A percentile compares a stretch with the other conserved stretches of the same genome.
Evolutionary conservation across 1,140 invertebrate genomes (phyloP).

Genomic region (Bombus consobrinus): DNA sequence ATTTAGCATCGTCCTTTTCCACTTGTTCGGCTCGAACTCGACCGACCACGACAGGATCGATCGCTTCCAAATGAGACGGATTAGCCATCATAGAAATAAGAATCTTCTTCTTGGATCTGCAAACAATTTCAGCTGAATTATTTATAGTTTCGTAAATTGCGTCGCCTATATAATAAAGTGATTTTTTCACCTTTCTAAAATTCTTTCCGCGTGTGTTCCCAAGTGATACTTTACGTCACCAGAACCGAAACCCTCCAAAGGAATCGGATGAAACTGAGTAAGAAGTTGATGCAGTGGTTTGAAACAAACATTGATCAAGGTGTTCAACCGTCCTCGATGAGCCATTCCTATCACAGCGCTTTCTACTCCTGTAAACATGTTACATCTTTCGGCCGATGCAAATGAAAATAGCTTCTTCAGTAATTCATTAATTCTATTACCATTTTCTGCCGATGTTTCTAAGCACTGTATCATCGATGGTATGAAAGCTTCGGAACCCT

Average conservation of each 20-base stretch:
- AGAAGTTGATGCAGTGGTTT: slow-evolving; percentile 94
- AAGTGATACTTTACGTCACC: slow-evolving; percentile 98
- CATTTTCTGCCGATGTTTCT: slow-evolving; percentile 90
- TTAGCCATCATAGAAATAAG: slow-evolving; percentile 93
- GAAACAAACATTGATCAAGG: slow-evolving; percentile 94
- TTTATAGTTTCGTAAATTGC: no score
- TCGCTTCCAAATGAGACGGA: slow-evolving; percentile 95
- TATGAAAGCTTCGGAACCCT: slow-evolving; percentile 96
- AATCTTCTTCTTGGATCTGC: slow-evolving; percentile 90
- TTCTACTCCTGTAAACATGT: slow-evolving; percentile 85
- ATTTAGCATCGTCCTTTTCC: slow-evolving; percentile 89
- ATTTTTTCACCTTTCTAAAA: slow-evolving; percentile 67
- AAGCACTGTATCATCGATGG: slow-evolving; percentile 94
- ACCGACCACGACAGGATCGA: slow-evolving; percentile 92
- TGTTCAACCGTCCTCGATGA: slow-evolving; percentile 95
- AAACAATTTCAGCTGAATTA: background rate
- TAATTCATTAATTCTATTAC: slow-evolving; percentile 45
- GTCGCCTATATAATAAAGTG: no score
- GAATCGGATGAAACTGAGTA: slow-evolving; percentile 87
- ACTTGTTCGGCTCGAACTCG: slow-evolving; percentile 94
- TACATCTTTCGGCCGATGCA: no score
- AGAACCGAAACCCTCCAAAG: slow-evolving; percentile 86
- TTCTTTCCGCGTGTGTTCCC: slow-evolving; percentile 91
- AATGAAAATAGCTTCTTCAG: background rate
- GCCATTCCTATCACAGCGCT: slow-evolving; percentile 95